Conservation (phyloP, 2,797 vertebrate species). For the Chromobotia macracanthus region DNA sequence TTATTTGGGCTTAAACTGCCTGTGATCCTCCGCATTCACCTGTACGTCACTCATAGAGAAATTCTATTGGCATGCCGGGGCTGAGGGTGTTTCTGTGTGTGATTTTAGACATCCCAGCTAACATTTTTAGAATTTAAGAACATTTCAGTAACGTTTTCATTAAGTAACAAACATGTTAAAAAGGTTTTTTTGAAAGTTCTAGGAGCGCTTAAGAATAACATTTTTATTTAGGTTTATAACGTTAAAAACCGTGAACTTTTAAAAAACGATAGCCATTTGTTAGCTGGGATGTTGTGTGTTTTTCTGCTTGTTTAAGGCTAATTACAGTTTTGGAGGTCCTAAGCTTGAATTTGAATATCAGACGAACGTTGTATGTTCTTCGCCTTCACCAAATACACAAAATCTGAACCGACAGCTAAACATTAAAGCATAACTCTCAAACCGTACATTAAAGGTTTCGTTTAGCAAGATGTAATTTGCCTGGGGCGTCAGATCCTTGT, state of each 20-base stretch:
- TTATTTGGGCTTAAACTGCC: neutral
- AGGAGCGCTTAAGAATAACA: too few species aligned
- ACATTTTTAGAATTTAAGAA: too few species aligned
- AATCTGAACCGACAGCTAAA: neutral
- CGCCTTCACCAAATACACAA: neutral
- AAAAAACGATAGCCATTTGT: too few species aligned
- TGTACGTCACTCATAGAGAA: slow-evolving; percentile 5
- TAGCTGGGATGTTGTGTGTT: neutral
- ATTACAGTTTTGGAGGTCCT: neutral
- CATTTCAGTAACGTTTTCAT: too few species aligned
- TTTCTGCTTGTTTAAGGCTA: neutral
- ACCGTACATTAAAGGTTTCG: neutral
- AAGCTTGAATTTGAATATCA: neutral
- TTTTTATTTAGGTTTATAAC: too few species aligned
- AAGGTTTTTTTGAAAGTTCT: too few species aligned
- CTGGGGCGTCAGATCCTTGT: neutral
- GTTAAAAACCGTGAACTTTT: too few species aligned
- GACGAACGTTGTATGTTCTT: neutral
- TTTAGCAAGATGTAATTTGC: slow-evolving; percentile 3
- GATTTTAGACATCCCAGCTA: too few species aligned
- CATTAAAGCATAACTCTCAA: neutral
- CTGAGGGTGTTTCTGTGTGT: neutral
- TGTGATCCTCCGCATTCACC: slow-evolving; percentile 14
- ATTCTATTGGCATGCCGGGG: neutral
- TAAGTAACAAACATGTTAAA: too few species aligned